Percentiles rank a stretch among this genome's conserved stretches.
Evolutionary conservation across 2,113 vertebrate species (phyloP).

Genomic region (Eurystomus gularis): DNA sequence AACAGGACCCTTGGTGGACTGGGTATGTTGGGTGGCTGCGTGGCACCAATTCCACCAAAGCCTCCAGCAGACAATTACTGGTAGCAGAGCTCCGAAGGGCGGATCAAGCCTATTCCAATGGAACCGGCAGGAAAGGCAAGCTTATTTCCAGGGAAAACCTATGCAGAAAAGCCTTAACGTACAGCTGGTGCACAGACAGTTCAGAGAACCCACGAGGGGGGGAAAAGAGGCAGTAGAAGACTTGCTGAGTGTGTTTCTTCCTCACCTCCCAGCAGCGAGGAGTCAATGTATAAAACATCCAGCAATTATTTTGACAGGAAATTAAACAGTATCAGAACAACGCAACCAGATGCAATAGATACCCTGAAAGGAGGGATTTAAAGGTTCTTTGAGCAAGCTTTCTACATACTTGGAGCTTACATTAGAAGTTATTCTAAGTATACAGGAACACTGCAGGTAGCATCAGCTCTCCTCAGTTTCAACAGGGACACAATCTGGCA

Average conservation of each 20-base stretch:
- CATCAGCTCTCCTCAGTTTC: neutral
- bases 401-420: neutral
- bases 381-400: neutral
- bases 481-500: neutral
- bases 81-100: neutral
- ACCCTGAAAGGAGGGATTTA: neutral
- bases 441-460: neutral
- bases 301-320: neutral
- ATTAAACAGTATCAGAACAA: neutral
- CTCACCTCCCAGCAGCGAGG: neutral
- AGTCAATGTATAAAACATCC: neutral
- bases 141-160: neutral
- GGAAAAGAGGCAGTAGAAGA: neutral
- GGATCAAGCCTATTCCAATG: neutral
- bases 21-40: neutral
- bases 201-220: neutral
- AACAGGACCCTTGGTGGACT: neutral
- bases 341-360: neutral
- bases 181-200: neutral
- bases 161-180: neutral
- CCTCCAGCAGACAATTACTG: neutral
- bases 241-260: neutral
- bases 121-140: neutral
- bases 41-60: neutral
- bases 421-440: neutral